Evolutionary conservation across 1,140 invertebrate genomes (phyloP), one percentile per base, ranked within the genome.

Genomic region (Dendrolimus punctatus): DNA sequence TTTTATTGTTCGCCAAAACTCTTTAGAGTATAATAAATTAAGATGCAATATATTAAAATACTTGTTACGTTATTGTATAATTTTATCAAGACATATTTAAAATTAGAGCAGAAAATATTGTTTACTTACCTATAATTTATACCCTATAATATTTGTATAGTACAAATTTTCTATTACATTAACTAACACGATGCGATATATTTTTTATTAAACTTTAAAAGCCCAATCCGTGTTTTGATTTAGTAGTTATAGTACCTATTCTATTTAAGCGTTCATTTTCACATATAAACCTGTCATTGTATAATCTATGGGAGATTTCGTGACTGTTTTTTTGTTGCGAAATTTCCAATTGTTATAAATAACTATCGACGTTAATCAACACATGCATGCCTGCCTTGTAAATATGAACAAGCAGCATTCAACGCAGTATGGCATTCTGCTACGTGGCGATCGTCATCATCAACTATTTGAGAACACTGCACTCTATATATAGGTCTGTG

Each of bases 181-280:
- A 66, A 77, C 76, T 82, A 85, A 80, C 80, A 71, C 58, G 66
- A 60, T 67, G 39, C 49, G 73, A 72, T 73, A 76, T 73, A 80
- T 76, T 81, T 73, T 79, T 66, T 72, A 73, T 84, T 85, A 84
- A 85, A 85, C 77, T 70, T 71, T 82, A 81, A 85, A 82, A 85
- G 79, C 81, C 70, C 73, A 72, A 82, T 66, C 53, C 71, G 80
- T 83, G 76, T 84, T 85, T 84, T 85, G 79, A 85, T 85, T 85
- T 81, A 70, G 82, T 85, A 85, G 82, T 57, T 66, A 23, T 85
- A 85, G 82, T 71, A 81, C 82, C 82, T 80, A 54, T 71, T 73
- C 53, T 48, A 40, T 53, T 43, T 60, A 44, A 56, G 23, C 38
- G 50, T 23, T 23, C 23, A 23, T 23, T 23, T 23, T 23, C 23